These are phyloP conservation scores for Probosciger aterrimus DNA, from an alignment of 2,113 vertebrate species.

Conservation along the genomic window DNA sequence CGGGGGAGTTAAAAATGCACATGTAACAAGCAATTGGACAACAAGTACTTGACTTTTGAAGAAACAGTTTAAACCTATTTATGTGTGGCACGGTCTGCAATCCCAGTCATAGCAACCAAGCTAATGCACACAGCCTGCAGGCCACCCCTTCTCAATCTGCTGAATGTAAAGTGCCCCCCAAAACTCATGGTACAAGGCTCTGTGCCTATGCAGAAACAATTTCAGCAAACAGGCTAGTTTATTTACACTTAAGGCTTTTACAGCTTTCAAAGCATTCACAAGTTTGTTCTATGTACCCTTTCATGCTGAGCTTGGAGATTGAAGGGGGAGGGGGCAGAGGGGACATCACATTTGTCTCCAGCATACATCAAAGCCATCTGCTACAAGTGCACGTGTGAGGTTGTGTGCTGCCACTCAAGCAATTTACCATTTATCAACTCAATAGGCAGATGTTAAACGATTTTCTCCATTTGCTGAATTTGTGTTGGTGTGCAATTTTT, in stretches of 20 bases:
- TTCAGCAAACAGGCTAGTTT: background rate
- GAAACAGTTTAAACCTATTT: background rate
- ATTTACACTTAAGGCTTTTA: background rate
- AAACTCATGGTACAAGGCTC: background rate
- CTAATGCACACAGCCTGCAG: background rate
- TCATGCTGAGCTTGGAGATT: background rate
- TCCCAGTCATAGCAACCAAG: fast-evolving
- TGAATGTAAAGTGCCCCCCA: background rate
- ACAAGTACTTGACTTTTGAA: background rate
- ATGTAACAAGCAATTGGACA: background rate
- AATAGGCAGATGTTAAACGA: background rate
- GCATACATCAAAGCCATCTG: conserved; percentile 9
- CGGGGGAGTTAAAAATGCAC: background rate
- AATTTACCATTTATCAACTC: background rate
- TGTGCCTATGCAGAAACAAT: background rate
- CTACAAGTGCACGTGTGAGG: background rate
- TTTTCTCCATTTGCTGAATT: background rate
- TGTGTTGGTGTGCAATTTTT: background rate
- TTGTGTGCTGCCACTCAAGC: background rate
- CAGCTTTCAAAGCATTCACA: background rate
- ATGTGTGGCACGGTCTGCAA: background rate
- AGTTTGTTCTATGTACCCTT: background rate
- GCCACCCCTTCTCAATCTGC: background rate
- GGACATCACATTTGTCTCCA: background rate
- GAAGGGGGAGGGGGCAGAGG: background rate